A percentile compares a stretch with the other conserved stretches of the same genome.
phyloP scores from a whole-genome alignment of 2,888 invertebrate genomes.

The Lepidochitona cinerea region DNA sequence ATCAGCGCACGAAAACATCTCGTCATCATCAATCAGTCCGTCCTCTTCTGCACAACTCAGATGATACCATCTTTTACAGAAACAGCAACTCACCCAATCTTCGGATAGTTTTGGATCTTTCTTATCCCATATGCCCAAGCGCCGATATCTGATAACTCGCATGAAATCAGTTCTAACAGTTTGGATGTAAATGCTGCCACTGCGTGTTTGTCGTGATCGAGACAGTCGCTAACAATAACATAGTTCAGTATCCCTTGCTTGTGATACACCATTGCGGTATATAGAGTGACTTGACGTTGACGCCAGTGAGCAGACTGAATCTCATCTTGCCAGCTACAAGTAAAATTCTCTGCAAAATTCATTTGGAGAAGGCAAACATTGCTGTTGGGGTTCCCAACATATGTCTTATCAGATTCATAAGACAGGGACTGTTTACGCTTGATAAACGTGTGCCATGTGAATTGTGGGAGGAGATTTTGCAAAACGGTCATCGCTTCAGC shows the following conservation, averaged over 20 bases:
- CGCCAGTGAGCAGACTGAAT: slow-evolving; percentile 23
- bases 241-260: not conserved
- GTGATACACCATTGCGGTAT: slow-evolving; percentile 14
- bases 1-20: not conserved
- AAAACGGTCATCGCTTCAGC: slow-evolving; percentile 6
- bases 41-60: not conserved
- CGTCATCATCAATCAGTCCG: not conserved
- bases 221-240: slow-evolving; percentile 10
- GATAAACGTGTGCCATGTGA: slow-evolving; percentile 14
- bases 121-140: too few species aligned
- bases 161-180: not conserved
- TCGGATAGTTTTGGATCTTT: slow-evolving; percentile 2
- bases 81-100: not conserved
- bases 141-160: too few species aligned
- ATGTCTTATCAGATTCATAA: slow-evolving; percentile 2
- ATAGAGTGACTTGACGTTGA: slow-evolving; percentile 13
- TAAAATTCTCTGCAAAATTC: slow-evolving; percentile 20
- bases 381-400: not conserved
- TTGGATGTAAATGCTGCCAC: slow-evolving; percentile 12
- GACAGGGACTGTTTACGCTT: slow-evolving; percentile 8
- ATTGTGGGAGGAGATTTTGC: slow-evolving; percentile 2
- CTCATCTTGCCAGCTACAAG: slow-evolving; percentile 15
- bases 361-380: slow-evolving; percentile 13
- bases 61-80: not conserved
- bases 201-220: slow-evolving; percentile 15